Percentiles rank a stretch among this genome's conserved stretches.
Conservation (phyloP, 2,888 invertebrate species). For the Eupithecia centaureata region DNA sequence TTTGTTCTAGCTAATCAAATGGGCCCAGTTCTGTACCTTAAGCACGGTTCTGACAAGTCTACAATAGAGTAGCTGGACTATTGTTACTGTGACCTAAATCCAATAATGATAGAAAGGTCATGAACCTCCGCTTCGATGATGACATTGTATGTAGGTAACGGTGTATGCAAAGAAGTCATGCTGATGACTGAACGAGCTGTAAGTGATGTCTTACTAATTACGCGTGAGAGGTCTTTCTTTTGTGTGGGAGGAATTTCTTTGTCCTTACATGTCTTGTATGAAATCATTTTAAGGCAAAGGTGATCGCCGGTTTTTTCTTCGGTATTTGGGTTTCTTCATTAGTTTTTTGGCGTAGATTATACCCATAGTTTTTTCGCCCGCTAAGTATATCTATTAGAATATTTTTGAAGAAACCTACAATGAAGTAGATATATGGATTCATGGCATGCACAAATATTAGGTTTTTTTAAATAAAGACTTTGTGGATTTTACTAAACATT, state of each 20-base stretch:
- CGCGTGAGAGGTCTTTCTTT: neutral
- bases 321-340: neutral
- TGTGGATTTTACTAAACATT: too few relatives aligned
- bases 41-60: neutral
- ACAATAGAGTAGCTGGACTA: conserved; percentile 15
- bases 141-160: conserved; percentile 1
- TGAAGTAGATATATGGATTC: neutral
- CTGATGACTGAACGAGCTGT: neutral
- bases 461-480: too few relatives aligned
- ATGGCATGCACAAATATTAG: neutral
- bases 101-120: conserved; percentile 11
- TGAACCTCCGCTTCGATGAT: neutral
- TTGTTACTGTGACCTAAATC: conserved; percentile 13
- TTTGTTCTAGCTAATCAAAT: conserved; percentile 28
- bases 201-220: conserved; percentile 1
- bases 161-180: neutral
- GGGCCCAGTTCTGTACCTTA: conserved; percentile 1
- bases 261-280: neutral
- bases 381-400: neutral
- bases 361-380: too few relatives aligned
- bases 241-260: neutral
- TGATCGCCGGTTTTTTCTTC: neutral
- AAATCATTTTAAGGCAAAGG: neutral
- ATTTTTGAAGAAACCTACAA: neutral
- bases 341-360: too few relatives aligned